These are phyloP conservation scores for Brachionus sp. DNA, from an alignment of 1,140 invertebrate genomes.

Conservation along the genomic window DNA sequence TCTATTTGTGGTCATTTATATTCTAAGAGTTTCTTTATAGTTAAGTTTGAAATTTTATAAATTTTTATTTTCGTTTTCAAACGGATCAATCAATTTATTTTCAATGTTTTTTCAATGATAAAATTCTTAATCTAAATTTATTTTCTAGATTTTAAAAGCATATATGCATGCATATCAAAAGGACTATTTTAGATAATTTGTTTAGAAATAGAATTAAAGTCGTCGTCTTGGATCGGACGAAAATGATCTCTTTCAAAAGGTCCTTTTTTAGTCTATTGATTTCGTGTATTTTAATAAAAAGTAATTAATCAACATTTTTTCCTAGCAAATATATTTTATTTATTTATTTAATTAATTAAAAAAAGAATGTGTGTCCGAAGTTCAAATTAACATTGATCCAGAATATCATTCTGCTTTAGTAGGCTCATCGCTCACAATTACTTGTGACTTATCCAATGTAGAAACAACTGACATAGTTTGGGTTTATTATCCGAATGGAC, in stretches of 20 bases:
- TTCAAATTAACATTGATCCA: slow-evolving; percentile 13
- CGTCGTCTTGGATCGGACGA: not conserved
- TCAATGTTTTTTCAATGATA: not conserved
- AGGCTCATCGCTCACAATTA: not conserved
- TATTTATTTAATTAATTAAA: not conserved
- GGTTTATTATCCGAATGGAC: slow-evolving; percentile 35
- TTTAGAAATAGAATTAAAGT: not conserved
- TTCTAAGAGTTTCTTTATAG: not conserved
- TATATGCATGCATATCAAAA: not conserved
- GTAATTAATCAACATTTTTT: not conserved
- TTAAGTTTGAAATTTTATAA: not conserved
- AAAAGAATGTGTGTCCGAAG: not conserved
- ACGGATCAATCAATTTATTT: not conserved
- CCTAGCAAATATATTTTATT: not conserved
- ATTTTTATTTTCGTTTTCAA: no score
- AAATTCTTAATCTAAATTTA: not conserved
- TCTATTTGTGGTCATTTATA: not conserved
- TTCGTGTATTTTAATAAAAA: not conserved
- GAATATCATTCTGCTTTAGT: slow-evolving; percentile 14
- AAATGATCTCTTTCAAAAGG: not conserved
- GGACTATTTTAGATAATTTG: not conserved
- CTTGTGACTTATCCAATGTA: slow-evolving; percentile 26
- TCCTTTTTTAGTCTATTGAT: not conserved
- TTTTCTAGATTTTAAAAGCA: not conserved
- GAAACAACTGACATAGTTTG: slow-evolving; percentile 31